phyloP scores from a whole-genome alignment of 2,797 vertebrate genomes.

The Lates japonicus region DNA sequence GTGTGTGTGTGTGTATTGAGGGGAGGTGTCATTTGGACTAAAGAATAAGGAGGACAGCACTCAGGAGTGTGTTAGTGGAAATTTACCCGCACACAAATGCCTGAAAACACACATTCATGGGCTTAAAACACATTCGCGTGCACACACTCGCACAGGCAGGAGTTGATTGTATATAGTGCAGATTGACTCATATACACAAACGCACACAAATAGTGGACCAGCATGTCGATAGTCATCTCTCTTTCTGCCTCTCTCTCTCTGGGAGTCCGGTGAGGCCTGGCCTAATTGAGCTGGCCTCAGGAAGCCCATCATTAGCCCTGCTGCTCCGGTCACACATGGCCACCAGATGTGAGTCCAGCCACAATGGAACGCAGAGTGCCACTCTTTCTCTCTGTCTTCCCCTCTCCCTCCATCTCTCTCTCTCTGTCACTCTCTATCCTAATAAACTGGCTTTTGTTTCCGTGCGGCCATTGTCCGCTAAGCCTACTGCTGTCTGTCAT shows the following conservation, averaged over 20 bases:
- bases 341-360: conserved; percentile 94
- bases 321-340: conserved; percentile 94
- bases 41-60: conserved; percentile 22
- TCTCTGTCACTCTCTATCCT: conserved; percentile 79
- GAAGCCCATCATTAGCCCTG: conserved; percentile 96
- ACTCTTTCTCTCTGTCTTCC: conserved; percentile 63
- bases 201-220: conserved; percentile 55
- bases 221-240: conserved; percentile 80
- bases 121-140: not conserved
- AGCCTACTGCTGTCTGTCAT: conserved; percentile 84
- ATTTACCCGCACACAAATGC: conserved; percentile 23
- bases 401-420: conserved; percentile 40
- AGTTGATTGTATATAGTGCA: conserved; percentile 19
- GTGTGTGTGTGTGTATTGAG: conserved; percentile 8
- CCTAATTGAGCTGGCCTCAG: conserved; percentile 95
- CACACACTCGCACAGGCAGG: conserved; percentile 11
- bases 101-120: not conserved
- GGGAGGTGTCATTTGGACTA: conserved; percentile 30
- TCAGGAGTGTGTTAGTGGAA: conserved; percentile 17
- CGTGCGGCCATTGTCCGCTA: conserved; percentile 88
- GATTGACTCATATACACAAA: conserved; percentile 56
- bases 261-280: conserved; percentile 85
- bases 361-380: conserved; percentile 87
- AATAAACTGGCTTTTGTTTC: conserved; percentile 97
- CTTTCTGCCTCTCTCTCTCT: conserved; percentile 77